Evolutionary conservation across 2,888 invertebrate species (phyloP).

Genomic region (Drosophila emarginata): DNA sequence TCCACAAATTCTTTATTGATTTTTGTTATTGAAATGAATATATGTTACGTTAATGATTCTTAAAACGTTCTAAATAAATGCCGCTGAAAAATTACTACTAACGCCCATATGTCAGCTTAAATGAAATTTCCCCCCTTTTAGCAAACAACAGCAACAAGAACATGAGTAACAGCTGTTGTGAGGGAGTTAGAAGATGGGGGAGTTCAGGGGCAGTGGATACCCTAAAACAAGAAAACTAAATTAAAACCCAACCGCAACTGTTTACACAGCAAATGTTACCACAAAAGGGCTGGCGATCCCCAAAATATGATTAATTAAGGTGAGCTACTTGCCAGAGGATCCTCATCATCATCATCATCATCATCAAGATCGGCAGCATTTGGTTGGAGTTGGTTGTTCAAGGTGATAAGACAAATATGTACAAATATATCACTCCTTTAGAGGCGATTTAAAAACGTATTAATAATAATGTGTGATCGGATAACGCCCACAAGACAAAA

Average conservation of each 20-base stretch:
- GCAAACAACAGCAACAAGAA: too few relatives aligned
- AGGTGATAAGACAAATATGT: conserved; percentile 78
- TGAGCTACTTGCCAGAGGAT: conserved; percentile 55
- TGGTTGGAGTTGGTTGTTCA: conserved; percentile 33
- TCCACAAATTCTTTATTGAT: conserved; percentile 3
- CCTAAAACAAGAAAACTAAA: conserved; percentile 72
- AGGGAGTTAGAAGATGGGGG: background rate
- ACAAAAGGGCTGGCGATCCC: conserved; percentile 65
- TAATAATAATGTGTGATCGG: conserved; percentile 73
- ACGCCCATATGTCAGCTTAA: conserved; percentile 77
- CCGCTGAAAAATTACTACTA: conserved; percentile 70
- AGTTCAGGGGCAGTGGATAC: conserved; percentile 18
- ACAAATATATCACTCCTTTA: conserved; percentile 76
- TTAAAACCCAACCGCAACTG: conserved; percentile 75
- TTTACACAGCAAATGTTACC: conserved; percentile 78
- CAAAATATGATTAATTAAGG: conserved; percentile 66
- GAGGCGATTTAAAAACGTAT: conserved; percentile 65
- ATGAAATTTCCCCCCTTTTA: conserved; percentile 44
- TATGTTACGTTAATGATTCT: conserved; percentile 36
- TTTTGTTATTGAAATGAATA: conserved; percentile 11
- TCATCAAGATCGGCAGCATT: conserved; percentile 19
- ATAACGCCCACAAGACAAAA: conserved; percentile 51
- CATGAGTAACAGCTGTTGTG: conserved; percentile 58
- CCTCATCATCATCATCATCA: conserved; percentile 12
- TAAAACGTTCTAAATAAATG: conserved; percentile 62